Conservation (phyloP, 2,113 vertebrate genomes). For the Oreotrochilus melanogaster region DNA sequence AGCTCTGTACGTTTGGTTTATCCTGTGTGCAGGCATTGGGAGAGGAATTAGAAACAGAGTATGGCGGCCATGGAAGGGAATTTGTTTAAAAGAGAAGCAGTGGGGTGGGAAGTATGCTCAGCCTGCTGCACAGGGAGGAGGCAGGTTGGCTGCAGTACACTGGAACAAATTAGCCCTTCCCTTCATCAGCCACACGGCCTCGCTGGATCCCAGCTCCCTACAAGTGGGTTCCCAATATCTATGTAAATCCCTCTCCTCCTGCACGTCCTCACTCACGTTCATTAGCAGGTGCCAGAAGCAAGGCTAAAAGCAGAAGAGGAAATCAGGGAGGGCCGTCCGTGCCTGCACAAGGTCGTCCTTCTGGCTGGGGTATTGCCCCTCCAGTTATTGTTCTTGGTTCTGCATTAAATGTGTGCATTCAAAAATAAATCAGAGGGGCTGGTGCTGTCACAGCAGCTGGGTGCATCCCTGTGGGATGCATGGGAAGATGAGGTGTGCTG, state of each 20-base stretch:
- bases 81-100: background rate
- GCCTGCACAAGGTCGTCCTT: background rate
- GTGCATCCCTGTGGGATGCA: fast-evolving
- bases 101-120: background rate
- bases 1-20: background rate
- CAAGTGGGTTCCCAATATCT: slow-evolving; percentile 1
- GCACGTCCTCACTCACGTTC: background rate
- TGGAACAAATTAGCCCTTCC: background rate
- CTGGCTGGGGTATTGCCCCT: background rate
- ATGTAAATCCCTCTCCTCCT: background rate
- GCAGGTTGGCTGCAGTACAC: background rate
- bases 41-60: background rate
- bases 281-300: background rate
- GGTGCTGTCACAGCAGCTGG: fast-evolving
- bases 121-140: background rate
- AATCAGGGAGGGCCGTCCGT: background rate
- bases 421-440: background rate
- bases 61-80: background rate
- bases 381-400: background rate
- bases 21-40: background rate
- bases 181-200: background rate
- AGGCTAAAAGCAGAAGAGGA: background rate
- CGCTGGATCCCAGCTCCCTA: background rate
- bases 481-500: background rate
- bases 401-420: background rate